Percentiles rank a stretch among this genome's conserved stretches.
Conservation (phyloP, 2,888 invertebrate species). For the Plemyria rubiginata region DNA sequence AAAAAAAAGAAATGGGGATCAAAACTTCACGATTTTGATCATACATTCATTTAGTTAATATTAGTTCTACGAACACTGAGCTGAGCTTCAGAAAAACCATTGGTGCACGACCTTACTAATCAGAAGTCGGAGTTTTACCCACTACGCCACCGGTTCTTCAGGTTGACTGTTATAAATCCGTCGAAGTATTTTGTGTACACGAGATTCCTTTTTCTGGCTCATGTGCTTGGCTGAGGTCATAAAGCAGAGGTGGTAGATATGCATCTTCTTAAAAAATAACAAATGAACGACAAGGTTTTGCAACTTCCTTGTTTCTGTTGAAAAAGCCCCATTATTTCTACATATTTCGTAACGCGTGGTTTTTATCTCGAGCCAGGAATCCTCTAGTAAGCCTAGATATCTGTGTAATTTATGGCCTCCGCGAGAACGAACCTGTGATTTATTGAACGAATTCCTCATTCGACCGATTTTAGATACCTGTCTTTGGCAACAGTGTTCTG, state of each 20-base stretch:
- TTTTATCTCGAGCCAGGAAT: slow-evolving; percentile 21
- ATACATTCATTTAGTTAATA: no score
- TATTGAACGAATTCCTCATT: slow-evolving; percentile 28
- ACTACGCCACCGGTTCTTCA: no score
- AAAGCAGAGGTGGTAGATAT: no score
- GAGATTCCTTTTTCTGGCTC: slow-evolving; percentile 13
- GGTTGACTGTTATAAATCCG: not conserved
- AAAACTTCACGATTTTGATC: no score
- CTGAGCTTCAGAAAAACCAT: no score
- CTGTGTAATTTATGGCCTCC: slow-evolving; percentile 40
- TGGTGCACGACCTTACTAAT: no score
- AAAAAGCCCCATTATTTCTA: slow-evolving; percentile 3
- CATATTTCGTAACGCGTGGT: slow-evolving; percentile 15
- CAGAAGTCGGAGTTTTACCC: no score
- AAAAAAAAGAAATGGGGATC: no score
- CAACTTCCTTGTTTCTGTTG: not conserved
- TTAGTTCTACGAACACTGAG: no score
- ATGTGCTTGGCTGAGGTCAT: slow-evolving; percentile 6
- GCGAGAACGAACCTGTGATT: slow-evolving; percentile 34
- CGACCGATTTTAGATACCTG: slow-evolving; percentile 17
- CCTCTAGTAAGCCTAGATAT: slow-evolving; percentile 32
- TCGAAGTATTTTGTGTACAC: slow-evolving; percentile 18
- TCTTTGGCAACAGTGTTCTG: slow-evolving; percentile 17
- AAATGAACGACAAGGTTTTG: not conserved
- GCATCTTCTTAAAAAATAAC: not conserved